phyloP scores from a whole-genome alignment of 2,888 invertebrate species.

The Microctonus aethiopoides region DNA sequence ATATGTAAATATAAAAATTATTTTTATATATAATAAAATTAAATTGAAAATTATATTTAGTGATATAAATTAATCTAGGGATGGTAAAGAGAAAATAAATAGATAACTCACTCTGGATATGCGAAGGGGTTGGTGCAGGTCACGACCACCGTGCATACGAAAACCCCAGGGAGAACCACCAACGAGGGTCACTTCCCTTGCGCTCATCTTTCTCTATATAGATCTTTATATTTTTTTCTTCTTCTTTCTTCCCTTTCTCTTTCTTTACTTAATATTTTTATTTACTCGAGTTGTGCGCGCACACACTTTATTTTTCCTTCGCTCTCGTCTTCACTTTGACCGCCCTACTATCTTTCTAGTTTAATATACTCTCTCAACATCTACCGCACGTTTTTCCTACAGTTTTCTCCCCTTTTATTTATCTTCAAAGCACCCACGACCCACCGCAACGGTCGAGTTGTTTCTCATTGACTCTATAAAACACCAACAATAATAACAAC shows the following conservation, averaged over 20 bases:
- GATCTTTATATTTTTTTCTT: background rate
- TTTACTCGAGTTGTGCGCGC: background rate
- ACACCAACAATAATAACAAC: background rate
- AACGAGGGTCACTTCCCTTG: conserved; percentile 79
- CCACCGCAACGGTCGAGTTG: background rate
- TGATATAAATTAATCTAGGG: background rate
- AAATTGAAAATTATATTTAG: background rate
- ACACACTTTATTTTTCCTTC: background rate
- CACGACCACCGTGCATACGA: conserved; percentile 86
- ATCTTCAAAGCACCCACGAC: background rate
- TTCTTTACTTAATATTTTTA: background rate
- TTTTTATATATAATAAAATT: background rate
- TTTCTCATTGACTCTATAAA: background rate
- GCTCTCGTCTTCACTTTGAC: background rate
- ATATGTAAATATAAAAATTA: background rate
- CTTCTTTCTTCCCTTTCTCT: conserved; percentile 18
- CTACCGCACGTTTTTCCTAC: background rate
- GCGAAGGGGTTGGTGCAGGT: conserved; percentile 81
- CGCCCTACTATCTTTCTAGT: background rate
- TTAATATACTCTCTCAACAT: background rate
- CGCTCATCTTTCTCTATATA: conserved; percentile 70
- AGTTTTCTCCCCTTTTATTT: background rate
- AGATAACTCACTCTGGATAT: conserved; percentile 80
- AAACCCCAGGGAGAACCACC: conserved; percentile 92
- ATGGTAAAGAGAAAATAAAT: background rate